Evolutionary conservation across 2,797 vertebrate genomes (phyloP), one percentile per base, ranked within the genome.

Genomic region (Harpagifer antarcticus): DNA sequence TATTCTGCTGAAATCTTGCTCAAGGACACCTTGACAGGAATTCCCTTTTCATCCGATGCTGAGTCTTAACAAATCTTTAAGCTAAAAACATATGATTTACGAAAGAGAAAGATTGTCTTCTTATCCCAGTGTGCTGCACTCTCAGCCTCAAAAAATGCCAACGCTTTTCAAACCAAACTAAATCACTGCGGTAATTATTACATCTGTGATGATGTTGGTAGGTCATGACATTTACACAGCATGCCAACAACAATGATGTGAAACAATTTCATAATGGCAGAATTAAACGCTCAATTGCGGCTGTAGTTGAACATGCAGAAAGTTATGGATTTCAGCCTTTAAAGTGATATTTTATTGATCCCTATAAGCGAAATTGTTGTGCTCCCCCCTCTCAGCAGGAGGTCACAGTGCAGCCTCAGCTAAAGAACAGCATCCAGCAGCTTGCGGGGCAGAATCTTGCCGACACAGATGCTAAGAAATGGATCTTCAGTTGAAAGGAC

Each of bases 331-430:
- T 77, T 65, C 55, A 64, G 74, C 62, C 62, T 78, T 79, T 74
- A 27, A 78, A 65, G 57, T 23, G 63, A 68, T 68, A 58, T 67
- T 77, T 86, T 44, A 88, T 84, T 65, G 83, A 85, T 86, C 60
- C 27, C n/a, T 45, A 37, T 56, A 54, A 77, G 65, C 16, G 16
- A 64, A 72, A 62, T 56, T 42, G 64, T 43, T 54, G 53, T 59
- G 23, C 76, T 70, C 55, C 57, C 9, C 13, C 1, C 20, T 49
- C 64, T 68, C 62, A 0, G 59, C 12, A 56, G 59, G 69, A 62
- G 42, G 64, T 67, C 58, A 68, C 62, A 44, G 69, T 74, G 74
- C 68, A 68, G 71, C 43, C 63, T 72, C 77, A 72, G 74, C 77
- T 82, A 55, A 75, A 81, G 69, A 77, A 8, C 67, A 52, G 44